Evolutionary conservation across 92 coral and sea anemone species (phyloP), one percentile per base, ranked within the genome.

Genomic region (Actinernus sp.): DNA sequence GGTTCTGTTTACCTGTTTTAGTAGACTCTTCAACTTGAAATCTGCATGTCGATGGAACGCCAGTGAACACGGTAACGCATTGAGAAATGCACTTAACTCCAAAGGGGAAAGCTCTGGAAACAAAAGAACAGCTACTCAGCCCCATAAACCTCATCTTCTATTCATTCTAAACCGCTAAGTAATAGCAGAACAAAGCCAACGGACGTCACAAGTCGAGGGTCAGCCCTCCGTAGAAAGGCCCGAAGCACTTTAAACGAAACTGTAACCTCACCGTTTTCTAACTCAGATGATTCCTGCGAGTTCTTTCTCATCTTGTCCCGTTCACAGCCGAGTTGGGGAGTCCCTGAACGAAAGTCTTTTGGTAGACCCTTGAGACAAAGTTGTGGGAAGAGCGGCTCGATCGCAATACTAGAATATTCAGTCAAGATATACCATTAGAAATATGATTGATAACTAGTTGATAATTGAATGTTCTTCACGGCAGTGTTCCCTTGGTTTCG

Each of bases 321-420:
- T 4, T 83, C 88, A 46, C 77, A 61, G 31, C 70, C 87, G 6
- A 88, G 55, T 28, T 58, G 86, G 30, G 98, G 96, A 14, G 93
- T 83, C 34, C 93, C 97, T 51, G 97, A 90, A n/a, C 89, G 73
- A 32, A 87, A 82, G 74, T 90, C 87, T 52, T 87, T 91, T 21
- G 94, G 91, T 1, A 80, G 74, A 30, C 93, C 97, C 61, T 93
- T 93, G 16, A 90, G 81, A 55, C 98, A 93, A 9, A 93, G 88
- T 67, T 93, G 97, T 2, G 98, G 98, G 44, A 93, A 93, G 30
- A 85, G 66, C 22, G 98, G 98, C 55, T 93, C 97, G n/a, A 93
- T 65, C 26, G 93, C 76, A n/a, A 93, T 78, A 26, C 98, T 93
- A 65, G 23, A 62, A 29, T 31, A 46, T 29, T 14, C 22, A 58